Evolutionary conservation across 2,888 invertebrate species (phyloP).

Genomic region (Cloeon dipterum): DNA sequence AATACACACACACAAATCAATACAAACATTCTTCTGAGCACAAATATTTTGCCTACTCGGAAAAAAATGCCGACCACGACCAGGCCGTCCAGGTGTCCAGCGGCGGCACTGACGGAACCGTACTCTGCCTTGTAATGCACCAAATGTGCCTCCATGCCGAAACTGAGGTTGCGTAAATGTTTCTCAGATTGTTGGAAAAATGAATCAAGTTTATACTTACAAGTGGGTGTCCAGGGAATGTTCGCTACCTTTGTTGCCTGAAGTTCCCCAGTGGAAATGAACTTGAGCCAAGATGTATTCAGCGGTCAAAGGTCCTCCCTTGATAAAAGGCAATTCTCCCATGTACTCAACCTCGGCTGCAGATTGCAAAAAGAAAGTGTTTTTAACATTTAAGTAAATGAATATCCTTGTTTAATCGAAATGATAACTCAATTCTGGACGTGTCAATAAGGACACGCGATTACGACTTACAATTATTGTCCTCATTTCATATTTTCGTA

Average conservation of each 20-base stretch:
- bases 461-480: no score
- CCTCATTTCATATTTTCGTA: no score
- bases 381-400: no score
- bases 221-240: slow-evolving; percentile 30
- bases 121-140: slow-evolving; percentile 7
- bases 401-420: no score
- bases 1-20: no score
- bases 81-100: slow-evolving; percentile 5
- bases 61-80: slow-evolving; percentile 7
- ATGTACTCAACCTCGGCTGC: not conserved
- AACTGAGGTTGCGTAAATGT: slow-evolving; percentile 7
- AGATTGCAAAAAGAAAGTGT: no score
- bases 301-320: slow-evolving; percentile 31
- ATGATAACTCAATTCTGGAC: no score
- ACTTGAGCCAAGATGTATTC: slow-evolving; percentile 39
- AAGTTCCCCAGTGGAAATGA: slow-evolving; percentile 44
- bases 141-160: slow-evolving; percentile 8
- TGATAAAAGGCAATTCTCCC: not conserved
- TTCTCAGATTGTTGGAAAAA: slow-evolving; percentile 1
- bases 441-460: no score
- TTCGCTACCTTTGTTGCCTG: slow-evolving; percentile 37
- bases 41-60: no score
- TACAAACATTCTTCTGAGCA: no score
- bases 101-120: slow-evolving; percentile 6
- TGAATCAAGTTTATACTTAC: slow-evolving; percentile 9